Evolutionary conservation across 2,888 invertebrate genomes (phyloP), one percentile per base, ranked within the genome.

Genomic region (Andrena bucephala): DNA sequence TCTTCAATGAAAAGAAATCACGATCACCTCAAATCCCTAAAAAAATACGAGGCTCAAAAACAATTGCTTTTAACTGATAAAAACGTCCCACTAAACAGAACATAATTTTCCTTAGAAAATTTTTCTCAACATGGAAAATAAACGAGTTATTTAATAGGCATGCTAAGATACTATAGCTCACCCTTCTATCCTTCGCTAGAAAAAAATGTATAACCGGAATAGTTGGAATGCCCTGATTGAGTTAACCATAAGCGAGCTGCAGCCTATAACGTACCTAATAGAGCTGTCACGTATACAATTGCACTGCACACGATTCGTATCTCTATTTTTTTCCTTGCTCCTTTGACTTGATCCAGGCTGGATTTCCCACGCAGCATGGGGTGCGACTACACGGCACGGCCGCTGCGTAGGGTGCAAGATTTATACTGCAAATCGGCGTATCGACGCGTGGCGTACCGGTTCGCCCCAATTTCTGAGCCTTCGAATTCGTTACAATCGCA

Each of bases 401-500:
- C 72, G 71, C 71, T 73, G 67, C 75, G 81, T 81, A 87, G 91
- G 91, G 86, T 81, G 86, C 76, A 85, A 87, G 88, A 90, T 89
- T 90, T 81, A 87, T 84, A 87, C 77, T 87, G 81, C 89, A 87
- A 88, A 90, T 90, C 90, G 88, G 87, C 85, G 83, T 87, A 87
- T 87, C 86, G 91, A 79, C 90, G 90, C 91, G 92, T 90, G 90
- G 86, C 88, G 76, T 79, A 77, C 84, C 62, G 73, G 70, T 81
- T 59, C 60, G 67, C 86, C 72, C 81, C 82, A 74, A 67, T 77
- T 84, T 87, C 88, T 72, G 76, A 62, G 52, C 77, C 78, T 63
- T 16, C 77, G 84, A 89, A 92, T 93, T 93, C 92, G 93, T 92
- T 90, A 91, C 92, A 91, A 90, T 90, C 85, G 87, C 91, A 93